Conservation (phyloP, 2,888 invertebrate genomes). For the Escarpia spicata region DNA sequence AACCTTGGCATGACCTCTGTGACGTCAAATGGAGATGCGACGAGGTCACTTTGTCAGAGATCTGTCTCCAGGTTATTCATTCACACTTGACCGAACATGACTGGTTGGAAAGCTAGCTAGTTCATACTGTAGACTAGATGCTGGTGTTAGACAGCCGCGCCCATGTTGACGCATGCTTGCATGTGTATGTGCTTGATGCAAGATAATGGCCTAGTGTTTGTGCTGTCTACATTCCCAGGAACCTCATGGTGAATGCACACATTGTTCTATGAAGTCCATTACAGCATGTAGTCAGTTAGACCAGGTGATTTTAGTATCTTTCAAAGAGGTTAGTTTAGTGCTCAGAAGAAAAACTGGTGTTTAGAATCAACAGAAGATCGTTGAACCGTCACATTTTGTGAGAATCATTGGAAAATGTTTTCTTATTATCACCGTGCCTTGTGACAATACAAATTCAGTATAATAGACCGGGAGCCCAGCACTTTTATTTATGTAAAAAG, state of each 20-base stretch:
- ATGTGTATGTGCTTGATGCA: neutral
- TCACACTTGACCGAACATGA: neutral
- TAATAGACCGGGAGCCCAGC: too few species aligned
- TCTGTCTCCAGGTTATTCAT: neutral
- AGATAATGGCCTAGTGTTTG: neutral
- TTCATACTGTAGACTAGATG: neutral
- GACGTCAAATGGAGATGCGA: neutral
- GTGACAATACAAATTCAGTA: too few species aligned
- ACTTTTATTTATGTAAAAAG: too few species aligned
- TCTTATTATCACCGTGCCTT: too few species aligned
- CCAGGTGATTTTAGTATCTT: neutral
- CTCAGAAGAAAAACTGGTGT: too few species aligned
- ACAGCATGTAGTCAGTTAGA: neutral
- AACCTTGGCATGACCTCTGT: neutral
- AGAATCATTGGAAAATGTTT: too few species aligned
- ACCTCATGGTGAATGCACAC: neutral
- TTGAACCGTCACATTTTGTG: too few species aligned
- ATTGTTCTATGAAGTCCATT: neutral
- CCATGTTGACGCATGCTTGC: neutral
- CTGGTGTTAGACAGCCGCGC: neutral
- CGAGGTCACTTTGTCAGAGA: neutral
- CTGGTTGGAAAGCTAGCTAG: neutral
- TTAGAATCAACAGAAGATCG: too few species aligned
- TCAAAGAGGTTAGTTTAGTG: too few species aligned
- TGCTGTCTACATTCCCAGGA: neutral